phyloP scores from a whole-genome alignment of 2,797 vertebrate species.

The Odontamblyopus lacepedii region DNA sequence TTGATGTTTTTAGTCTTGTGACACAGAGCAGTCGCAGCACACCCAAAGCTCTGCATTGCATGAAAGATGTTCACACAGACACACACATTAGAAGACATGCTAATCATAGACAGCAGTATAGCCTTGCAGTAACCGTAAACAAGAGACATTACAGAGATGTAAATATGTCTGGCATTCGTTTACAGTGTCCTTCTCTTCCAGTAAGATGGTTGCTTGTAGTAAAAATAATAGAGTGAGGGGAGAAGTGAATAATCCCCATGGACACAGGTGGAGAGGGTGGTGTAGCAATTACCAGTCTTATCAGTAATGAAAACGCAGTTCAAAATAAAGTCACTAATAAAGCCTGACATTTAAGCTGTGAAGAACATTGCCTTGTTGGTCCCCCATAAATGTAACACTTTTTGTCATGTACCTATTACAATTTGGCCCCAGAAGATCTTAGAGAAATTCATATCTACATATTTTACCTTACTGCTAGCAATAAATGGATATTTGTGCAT shows the following conservation, averaged over 20 bases:
- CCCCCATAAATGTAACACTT: constrained; percentile 8
- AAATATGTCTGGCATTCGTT: constrained; percentile 24
- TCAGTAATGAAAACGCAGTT: constrained; percentile 16
- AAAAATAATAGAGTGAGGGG: constrained; percentile 26
- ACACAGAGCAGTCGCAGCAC: constrained; percentile 56
- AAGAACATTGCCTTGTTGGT: background rate
- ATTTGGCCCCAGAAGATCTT: background rate
- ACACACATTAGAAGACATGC: constrained; percentile 2
- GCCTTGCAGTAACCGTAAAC: constrained; percentile 9
- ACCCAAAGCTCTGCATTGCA: constrained; percentile 34
- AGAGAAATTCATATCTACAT: background rate
- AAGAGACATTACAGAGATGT: constrained; percentile 22
- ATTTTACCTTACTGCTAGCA: background rate
- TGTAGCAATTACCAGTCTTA: constrained; percentile 19
- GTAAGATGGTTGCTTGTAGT: constrained; percentile 30
- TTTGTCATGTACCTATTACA: constrained; percentile 4
- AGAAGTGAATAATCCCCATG: constrained; percentile 2
- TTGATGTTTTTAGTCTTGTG: constrained; percentile 74
- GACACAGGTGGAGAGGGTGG: constrained; percentile 29
- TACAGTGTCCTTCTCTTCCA: constrained; percentile 15
- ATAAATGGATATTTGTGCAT: background rate
- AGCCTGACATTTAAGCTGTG: background rate
- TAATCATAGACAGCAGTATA: constrained; percentile 14
- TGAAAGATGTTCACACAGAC: constrained; percentile 10
- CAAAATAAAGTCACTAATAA: constrained; percentile 12